Conservation (phyloP, 2,888 invertebrate species). For the Diplazon laetatorius region DNA sequence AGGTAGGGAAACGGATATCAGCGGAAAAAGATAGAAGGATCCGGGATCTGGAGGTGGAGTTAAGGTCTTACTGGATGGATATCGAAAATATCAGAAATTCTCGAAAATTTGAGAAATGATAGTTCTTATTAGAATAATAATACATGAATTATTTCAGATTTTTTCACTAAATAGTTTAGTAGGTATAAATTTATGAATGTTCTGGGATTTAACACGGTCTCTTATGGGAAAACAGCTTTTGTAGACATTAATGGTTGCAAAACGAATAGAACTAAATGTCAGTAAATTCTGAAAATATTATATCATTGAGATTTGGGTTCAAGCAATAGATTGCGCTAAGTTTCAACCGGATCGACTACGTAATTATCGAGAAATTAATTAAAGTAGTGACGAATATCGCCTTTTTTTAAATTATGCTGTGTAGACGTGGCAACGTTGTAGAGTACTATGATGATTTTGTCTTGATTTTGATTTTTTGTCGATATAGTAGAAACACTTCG, state of each 20-base stretch:
- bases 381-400: slow-evolving; percentile 9
- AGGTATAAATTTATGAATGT: no score
- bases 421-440: no score
- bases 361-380: slow-evolving; percentile 7
- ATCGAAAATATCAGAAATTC: not conserved
- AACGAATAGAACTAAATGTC: not conserved
- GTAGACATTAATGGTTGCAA: not conserved
- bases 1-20: no score
- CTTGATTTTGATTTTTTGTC: no score
- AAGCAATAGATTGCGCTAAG: slow-evolving; percentile 3
- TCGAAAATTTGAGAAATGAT: not conserved
- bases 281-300: no score
- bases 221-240: not conserved
- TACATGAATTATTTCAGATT: no score
- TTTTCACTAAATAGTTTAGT: no score
- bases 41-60: not conserved
- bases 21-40: no score
- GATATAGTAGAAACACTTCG: no score
- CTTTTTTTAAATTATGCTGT: not conserved
- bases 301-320: not conserved
- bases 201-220: not conserved
- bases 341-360: not conserved
- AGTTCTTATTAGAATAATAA: no score
- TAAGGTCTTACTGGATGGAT: slow-evolving; percentile 8
- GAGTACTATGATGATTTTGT: not conserved